These are phyloP conservation scores for Xylota segnis DNA, from an alignment of 2,888 invertebrate species.

Conservation along the genomic window DNA sequence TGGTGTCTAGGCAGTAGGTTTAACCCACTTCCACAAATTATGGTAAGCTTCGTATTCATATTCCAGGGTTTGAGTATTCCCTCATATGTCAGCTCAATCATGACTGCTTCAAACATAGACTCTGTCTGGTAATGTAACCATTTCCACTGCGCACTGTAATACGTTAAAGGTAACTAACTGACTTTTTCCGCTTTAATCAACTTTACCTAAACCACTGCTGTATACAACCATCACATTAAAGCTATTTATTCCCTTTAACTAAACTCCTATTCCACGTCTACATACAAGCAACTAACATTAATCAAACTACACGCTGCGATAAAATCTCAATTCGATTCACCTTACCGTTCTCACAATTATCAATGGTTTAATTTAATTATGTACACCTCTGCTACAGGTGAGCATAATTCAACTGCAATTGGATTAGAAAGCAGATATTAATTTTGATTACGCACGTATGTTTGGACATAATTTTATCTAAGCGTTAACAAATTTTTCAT, in stretches of 20 bases:
- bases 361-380: constrained; percentile 56
- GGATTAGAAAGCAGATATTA: constrained; percentile 20
- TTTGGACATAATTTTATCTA: background rate
- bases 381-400: constrained; percentile 44
- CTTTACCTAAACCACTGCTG: background rate
- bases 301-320: constrained; percentile 36
- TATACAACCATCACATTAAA: background rate
- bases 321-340: constrained; percentile 42
- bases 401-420: constrained; percentile 41
- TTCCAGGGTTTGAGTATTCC: too few species aligned
- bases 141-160: background rate
- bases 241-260: constrained; percentile 11
- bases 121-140: too few species aligned
- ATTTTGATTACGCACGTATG: constrained; percentile 23
- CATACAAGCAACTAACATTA: constrained; percentile 28
- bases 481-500: constrained; percentile 15
- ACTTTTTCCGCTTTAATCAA: constrained; percentile 2
- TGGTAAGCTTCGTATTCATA: too few species aligned
- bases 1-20: too few species aligned
- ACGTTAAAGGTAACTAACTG: constrained; percentile 1
- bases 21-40: too few species aligned
- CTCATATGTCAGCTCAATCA: too few species aligned
- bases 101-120: too few species aligned
- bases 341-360: constrained; percentile 43
- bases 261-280: constrained; percentile 10